Evolutionary conservation across 2,888 invertebrate species (phyloP), one percentile per base, ranked within the genome.

Genomic region (Nomada flava): DNA sequence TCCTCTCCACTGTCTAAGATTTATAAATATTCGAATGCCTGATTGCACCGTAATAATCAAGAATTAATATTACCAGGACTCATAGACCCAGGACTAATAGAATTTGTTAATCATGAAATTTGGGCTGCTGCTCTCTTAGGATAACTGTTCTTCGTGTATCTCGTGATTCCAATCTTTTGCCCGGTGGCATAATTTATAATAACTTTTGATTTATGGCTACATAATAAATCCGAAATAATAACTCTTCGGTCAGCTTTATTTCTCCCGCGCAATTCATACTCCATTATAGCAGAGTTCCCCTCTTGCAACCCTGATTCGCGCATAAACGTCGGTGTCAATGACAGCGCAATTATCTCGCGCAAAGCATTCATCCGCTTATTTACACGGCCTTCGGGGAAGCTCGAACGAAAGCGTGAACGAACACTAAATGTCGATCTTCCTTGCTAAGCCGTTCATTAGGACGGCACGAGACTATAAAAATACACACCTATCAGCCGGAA

Each of bases 381-480:
- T 76, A 63, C 57, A 55, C 57, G 53, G 26, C 44, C 52, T 52
- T 26, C 47, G 13, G 26, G n/a, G n/a, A 3, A 57, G 23, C 72
- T 62, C 57, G 29, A 53, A 77, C 60, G 64, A 68, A 68, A 53
- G 52, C 23, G 20, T 44, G 26, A 75, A 44, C 9, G 50, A 52
- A 55, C 57, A 44, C 15, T 70, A 52, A 55, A 67, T 36, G 64
- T 65, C 64, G 20, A 62, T 81, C 57, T 52, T 53, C 47, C 60
- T 13, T 15, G 4, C 60, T 65, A n/a, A 59, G 13, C 20, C 42
- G 11, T 68, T 77, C 62, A 55, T 81, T 77, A 67, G 42, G 11
- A 47, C 47, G 52, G n/a, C 52, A 65, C 44, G 42, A 52, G 18
- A 68, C 73, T 74, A 71, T 82, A 78, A 83, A 57, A 72, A 79